Base-by-base conservation (phyloP, 30 jellyfish, hydroid and myxozoan genomes). In the Mastigias papua region DNA sequence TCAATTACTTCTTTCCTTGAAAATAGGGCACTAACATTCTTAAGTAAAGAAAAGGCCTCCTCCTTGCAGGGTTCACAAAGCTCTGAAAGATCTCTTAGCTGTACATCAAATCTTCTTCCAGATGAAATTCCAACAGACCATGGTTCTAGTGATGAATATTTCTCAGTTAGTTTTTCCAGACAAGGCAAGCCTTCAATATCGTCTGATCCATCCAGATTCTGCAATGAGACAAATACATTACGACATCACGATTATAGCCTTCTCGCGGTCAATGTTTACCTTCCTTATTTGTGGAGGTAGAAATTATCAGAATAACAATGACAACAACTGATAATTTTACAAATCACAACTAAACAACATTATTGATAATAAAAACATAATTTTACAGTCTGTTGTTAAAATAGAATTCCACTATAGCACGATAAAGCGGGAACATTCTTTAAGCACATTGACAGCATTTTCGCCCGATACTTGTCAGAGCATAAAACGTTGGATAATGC, bases 41-140 rank as follows among this genome's bases (percentile, higher is more conserved):
- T 76, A 22, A 79, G 85, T 54, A 88, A 57, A 34, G 51, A 61
- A 28, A 88, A 78, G 0, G 92, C 91, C 33, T 88, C 92, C 21
- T 78, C 80, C 50, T 82, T 73, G 63, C 92, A 63, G 19, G 90
- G 87, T 26, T 58, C 50, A 42, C 95, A 81, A n/a, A 90, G 95
- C 31, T 82, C 95, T 58, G 15, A 81, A 9, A 90, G 87, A 8
- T 76, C 48, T 46, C 92, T 66, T 67, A 90, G 69, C 54, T 81
- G 86, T 32, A 48, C 63, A 62, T 90, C 97, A 83, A 90, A 90
- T 37, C 86, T 82, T 25, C 97, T 76, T 8, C 97, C 97, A 29
- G 93, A 82, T 22, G 97, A 46, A 25, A 90, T 84, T 6, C 97
- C 97, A 20, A 90, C 90, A 4, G 90, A 81, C 13, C 86, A 62